phyloP scores from a whole-genome alignment of 2,888 invertebrate species.

The Rotaria socialis region DNA sequence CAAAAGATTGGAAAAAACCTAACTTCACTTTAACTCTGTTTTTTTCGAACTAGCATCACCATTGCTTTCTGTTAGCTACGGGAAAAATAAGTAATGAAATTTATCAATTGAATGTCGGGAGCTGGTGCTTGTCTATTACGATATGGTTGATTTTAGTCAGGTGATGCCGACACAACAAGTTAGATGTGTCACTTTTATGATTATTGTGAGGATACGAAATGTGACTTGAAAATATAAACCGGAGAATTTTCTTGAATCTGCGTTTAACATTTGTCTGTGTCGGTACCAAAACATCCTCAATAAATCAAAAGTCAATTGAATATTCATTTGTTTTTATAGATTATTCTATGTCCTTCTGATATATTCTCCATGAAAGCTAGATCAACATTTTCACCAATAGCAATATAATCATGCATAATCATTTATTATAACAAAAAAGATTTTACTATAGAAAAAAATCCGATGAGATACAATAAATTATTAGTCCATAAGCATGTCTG shows the following conservation, averaged over 20 bases:
- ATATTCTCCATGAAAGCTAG: too few relatives aligned
- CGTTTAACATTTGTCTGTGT: background rate
- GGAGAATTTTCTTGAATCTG: too few relatives aligned
- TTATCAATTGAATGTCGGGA: background rate
- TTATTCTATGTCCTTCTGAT: too few relatives aligned
- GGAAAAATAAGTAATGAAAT: background rate
- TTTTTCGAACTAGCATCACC: too few relatives aligned
- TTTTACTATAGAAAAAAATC: background rate
- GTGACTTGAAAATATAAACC: too few relatives aligned
- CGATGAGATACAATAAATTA: background rate
- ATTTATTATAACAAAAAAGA: background rate
- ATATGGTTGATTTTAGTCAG: background rate
- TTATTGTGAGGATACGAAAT: background rate
- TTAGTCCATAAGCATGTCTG: slow-evolving; percentile 46
- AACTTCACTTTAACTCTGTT: too few relatives aligned
- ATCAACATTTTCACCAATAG: too few relatives aligned
- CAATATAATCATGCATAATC: too few relatives aligned
- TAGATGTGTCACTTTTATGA: background rate
- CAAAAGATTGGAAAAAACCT: background rate
- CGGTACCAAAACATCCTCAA: background rate
- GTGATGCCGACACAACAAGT: background rate
- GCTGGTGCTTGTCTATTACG: background rate
- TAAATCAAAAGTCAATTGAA: too few relatives aligned
- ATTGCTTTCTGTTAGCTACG: background rate
- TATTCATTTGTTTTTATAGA: too few relatives aligned